Evolutionary conservation across 2,113 vertebrate genomes (phyloP), one percentile per base, ranked within the genome.

Genomic region (Sisor rabdophorus): DNA sequence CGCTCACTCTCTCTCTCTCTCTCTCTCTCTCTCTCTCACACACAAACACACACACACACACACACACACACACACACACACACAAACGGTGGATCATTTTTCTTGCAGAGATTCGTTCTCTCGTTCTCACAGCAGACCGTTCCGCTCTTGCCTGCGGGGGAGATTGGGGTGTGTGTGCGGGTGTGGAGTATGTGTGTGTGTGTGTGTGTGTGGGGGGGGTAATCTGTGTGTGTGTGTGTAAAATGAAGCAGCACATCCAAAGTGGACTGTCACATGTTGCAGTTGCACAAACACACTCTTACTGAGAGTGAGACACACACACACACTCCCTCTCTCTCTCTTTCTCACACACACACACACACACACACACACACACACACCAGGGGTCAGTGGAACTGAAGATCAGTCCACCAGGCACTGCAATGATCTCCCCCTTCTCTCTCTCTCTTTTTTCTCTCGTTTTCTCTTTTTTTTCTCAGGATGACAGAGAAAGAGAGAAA

Each of bases 201-300:
- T 71, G 68, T 77, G 70, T 77, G 63, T 73, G 63, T 74, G 56
- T 78, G 59, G 48, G 70, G 68, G 61, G 53, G 20, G 24, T 87
- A 22, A 24, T 54, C 12, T 70, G 68, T 63, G 68, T 89, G 86
- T 78, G 65, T 78, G 56, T 78, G 63, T 65, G 58, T 53, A 67
- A 65, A 61, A 61, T 52, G 70, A 65, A 69, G 78, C 24, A 82
- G 87, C 88, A 84, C 86, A 87, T 87, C 86, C 89, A 81, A 75
- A 65, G 61, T 73, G 54, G 82, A 90, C 88, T 90, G 88, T 91
- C 91, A 90, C 90, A 90, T 90, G 89, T 88, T 87, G 71, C 55
- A 54, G 72, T 58, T 58, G 17, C 54, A 76, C 54, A 58, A 68
- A 68, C 22, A 64, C 70, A 32, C 48, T 48, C 26, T 53, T 1